Conservation (phyloP, 2,113 vertebrate genomes). For the Calonectris borealis region DNA sequence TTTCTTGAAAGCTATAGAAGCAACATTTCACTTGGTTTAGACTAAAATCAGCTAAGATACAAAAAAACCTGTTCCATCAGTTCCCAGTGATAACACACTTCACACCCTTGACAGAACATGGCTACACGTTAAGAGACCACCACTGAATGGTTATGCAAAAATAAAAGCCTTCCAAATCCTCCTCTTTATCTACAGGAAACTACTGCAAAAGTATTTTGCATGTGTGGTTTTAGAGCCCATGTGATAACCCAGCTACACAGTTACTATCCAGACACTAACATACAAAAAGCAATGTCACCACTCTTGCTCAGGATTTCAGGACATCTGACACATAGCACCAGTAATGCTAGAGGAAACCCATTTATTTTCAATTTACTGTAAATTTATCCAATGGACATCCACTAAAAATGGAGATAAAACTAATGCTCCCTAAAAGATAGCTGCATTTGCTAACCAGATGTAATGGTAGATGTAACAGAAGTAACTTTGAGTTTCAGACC, state of each 20-base stretch:
- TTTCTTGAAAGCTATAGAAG: constrained; percentile 19
- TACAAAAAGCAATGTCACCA: background rate
- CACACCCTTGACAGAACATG: background rate
- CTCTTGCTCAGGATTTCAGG: background rate
- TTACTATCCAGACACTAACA: background rate
- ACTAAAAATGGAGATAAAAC: background rate
- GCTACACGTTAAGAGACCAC: background rate
- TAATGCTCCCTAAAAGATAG: background rate
- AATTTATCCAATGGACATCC: background rate
- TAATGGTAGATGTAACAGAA: background rate
- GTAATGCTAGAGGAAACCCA: background rate
- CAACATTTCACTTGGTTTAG: constrained; percentile 3
- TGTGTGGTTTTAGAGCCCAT: background rate
- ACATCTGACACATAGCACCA: background rate
- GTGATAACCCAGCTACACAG: background rate
- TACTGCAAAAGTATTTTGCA: background rate
- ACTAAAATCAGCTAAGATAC: constrained; percentile 9
- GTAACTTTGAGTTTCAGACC: background rate
- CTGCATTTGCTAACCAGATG: background rate
- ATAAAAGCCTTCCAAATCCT: background rate
- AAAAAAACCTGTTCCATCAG: background rate
- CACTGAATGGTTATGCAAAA: background rate
- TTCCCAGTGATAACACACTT: background rate
- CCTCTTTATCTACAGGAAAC: background rate
- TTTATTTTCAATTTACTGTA: background rate